Base-by-base conservation (phyloP, 64 coral and sea anemone genomes). In the Trachythela sp. region DNA sequence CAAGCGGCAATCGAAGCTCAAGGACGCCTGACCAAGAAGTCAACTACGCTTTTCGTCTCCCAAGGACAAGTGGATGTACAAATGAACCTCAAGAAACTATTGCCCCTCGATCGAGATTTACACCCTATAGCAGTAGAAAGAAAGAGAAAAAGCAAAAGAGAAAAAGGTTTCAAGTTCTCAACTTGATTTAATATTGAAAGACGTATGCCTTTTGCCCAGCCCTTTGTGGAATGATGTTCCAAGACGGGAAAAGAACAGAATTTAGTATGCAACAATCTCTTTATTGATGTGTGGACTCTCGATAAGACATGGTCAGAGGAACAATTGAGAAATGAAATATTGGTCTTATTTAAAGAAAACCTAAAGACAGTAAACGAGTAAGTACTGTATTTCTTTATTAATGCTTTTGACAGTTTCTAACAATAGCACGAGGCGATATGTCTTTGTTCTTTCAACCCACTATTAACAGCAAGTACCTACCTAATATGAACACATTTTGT, bases 231-330 rank as follows among this genome's bases (percentile, higher is more conserved):
- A 39, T 50, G 52, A 56, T 59, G 89, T 90, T 58, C 89, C 89
- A 39, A 48, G 89, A 59, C 41, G 36, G 83, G 52, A 84, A 85
- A 42, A 39, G 85, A 90, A 80, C 43, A 84, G 38, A 48, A 85
- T 54, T 68, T 35, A n/a, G 83, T 90, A 50, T 67, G 58, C 50
- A 32, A 85, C n/a, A 90, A 85, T 40, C 36, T 90, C 31, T 90
- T 84, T 26, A 35, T 90, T 42, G 89, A 90, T 70, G 80, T 80
- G 31, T 90, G 89, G 89, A 84, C 49, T 39, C 36, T 90, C 10
- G 60, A 85, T 35, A 90, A 85, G 51, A 51, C 48, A 30, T 89
- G 87, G 87, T 48, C 70, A 32, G 70, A 89, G 87, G 87, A 50
- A 77, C 40, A 70, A 33, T 38, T 89, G 32, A 59, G 54, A 88